Evolutionary conservation across 2,113 vertebrate genomes (phyloP), one percentile per base, ranked within the genome.

Genomic region (Corvus hawaiiensis): DNA sequence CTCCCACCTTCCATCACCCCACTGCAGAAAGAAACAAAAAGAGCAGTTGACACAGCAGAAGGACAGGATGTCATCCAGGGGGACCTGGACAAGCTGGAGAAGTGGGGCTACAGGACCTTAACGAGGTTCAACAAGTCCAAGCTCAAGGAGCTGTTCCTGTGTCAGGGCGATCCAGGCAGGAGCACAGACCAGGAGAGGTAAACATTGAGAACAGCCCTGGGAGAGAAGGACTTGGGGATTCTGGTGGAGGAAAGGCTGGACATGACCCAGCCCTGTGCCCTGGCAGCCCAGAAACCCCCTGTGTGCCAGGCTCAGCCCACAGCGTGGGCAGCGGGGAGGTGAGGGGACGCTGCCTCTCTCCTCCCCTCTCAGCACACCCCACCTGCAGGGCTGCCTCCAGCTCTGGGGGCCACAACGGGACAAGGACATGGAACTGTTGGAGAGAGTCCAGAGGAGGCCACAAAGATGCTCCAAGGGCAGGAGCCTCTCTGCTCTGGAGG

Each of bases 291-390:
- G 58, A 55, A 4, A 5, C 51, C n/a, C 10, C 0, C n/a, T 1
- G 2, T 48, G 81, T 23, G 12, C 59, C 37, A 33, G 69, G 69
- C 82, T 56, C 5, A 30, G 10, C 86, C 51, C 51, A 15, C 28
- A 21, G 82, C 0, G 1, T 33, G 74, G 64, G 48, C 63, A 68
- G n/a, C 0, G 3, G 74, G 64, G 48, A 46, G 52, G n/a, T 0
- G 7, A 43, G 16, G 43, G 51, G 16, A 37, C 19, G 37, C 51
- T 64, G 51, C 32, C 37, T 14, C 28, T 46, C 26, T 41, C 7
- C 58, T 28, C 24, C 30, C 28, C 32, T 33, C 30, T 32, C 75
- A 6, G 67, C 64, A 39, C 39, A 26, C 3, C 41, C 49, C 6
- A 6, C 51, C 59, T n/a, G 28, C 4, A 30, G 43, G 19, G 85